Conservation (phyloP, 2,113 vertebrate species). For the Penelope pileata region DNA sequence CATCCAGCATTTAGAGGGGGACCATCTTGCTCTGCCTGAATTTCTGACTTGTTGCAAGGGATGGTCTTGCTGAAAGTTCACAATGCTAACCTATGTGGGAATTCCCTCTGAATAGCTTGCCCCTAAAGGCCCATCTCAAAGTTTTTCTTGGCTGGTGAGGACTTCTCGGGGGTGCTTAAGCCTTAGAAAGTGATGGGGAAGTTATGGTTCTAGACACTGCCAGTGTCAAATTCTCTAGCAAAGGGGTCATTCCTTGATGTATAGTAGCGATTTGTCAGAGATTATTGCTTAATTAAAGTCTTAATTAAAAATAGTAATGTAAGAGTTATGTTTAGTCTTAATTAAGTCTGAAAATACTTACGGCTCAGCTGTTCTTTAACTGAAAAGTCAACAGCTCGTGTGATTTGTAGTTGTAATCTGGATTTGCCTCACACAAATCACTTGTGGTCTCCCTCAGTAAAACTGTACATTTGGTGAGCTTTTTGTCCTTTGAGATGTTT, state of each 20-base stretch:
- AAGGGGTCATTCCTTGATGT: not conserved
- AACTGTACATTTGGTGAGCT: not conserved
- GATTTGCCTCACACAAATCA: not conserved
- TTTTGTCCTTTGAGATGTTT: constrained; percentile 39
- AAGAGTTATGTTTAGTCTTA: constrained; percentile 23
- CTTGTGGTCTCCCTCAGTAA: not conserved
- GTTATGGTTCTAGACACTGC: not conserved
- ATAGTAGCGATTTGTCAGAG: not conserved
- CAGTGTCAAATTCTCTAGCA: not conserved
- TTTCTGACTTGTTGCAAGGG: not conserved
- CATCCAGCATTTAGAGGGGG: not conserved
- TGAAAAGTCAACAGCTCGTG: constrained; percentile 8
- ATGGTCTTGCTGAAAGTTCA: not conserved
- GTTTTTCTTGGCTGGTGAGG: not conserved
- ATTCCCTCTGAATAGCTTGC: not conserved
- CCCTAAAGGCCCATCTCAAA: rapidly evolving
- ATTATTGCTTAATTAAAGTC: constrained; percentile 51
- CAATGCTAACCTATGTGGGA: not conserved
- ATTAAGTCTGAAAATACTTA: not conserved
- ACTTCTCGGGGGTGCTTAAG: not conserved
- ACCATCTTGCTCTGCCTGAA: not conserved
- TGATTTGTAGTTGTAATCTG: constrained; percentile 11
- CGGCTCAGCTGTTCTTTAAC: constrained; percentile 24
- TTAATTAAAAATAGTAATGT: constrained; percentile 10
- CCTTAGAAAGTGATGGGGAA: not conserved